Evolutionary conservation across 2,113 vertebrate species (phyloP), one percentile per base, ranked within the genome.

Genomic region (Silurus asotus): DNA sequence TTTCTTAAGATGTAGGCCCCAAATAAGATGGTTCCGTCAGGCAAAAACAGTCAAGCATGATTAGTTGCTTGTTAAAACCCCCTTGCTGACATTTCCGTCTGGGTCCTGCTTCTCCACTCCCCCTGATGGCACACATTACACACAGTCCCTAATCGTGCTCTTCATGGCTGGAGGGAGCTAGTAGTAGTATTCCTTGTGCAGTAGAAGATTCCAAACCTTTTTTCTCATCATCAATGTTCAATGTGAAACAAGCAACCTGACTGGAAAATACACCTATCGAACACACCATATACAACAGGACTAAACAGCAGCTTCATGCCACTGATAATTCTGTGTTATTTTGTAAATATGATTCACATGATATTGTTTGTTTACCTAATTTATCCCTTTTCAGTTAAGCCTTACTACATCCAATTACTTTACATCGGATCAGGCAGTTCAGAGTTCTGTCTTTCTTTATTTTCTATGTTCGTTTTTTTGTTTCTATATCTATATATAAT

Each of bases 21-120:
- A 81, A 67, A 87, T 85, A 67, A 85, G 75, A 51, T 59, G 78
- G 55, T 87, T 62, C 74, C 61, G 37, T 23, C 48, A 58, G 25
- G 62, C 76, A 59, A 56, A 87, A 81, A 53, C 53, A 23, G 15
- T 45, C 69, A 61, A 10, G 19, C 15, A 6, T 65, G 83, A 64
- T 55, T 75, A 85, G 49, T 49, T 75, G 81, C 64, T 75, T 70
- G 69, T 84, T 81, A 49, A 84, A 81, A 13, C 45, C 64, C 37
- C 20, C 55, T 45, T 67, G 20, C 49, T 14, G 84, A 23, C 45
- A 8, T 70, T 81, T 77, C 81, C n/a, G 23, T 79, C 61, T 37
- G 64, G 76, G 76, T 85, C 59, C 74, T 53, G 59, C 59, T 37
- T 53, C 19, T 59, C 76, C 53, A 70, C 64, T 8, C 77, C 25